These are phyloP conservation scores for Antheraea mylitta DNA, from an alignment of 1,140 invertebrate genomes.

Conservation along the genomic window DNA sequence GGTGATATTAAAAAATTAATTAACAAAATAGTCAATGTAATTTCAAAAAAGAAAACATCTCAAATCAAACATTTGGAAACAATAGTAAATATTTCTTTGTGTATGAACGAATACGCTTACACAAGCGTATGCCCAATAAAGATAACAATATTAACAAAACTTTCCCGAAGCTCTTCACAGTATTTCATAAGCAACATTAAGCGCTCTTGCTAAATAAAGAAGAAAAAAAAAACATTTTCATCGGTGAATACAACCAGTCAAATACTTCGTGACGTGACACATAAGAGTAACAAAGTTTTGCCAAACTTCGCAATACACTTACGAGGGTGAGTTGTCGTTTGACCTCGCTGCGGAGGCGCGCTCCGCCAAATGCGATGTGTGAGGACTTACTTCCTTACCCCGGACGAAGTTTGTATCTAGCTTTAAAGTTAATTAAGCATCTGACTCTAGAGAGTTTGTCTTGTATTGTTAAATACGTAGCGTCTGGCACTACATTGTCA, in stretches of 20 bases:
- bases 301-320: slow-evolving; percentile 48
- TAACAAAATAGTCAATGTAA: background rate
- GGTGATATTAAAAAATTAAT: background rate
- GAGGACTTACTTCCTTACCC: slow-evolving; percentile 27
- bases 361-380: slow-evolving; percentile 36
- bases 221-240: slow-evolving; percentile 32
- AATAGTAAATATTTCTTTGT: slow-evolving; percentile 1
- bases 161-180: slow-evolving; percentile 20
- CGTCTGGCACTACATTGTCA: slow-evolving; percentile 35
- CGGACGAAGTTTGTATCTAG: slow-evolving; percentile 39
- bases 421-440: slow-evolving; percentile 59
- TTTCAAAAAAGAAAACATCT: background rate
- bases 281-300: slow-evolving; percentile 30
- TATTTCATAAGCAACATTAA: slow-evolving; percentile 36
- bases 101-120: slow-evolving; percentile 4
- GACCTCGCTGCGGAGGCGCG: slow-evolving; percentile 35
- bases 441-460: slow-evolving; percentile 13
- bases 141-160: slow-evolving; percentile 25
- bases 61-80: background rate
- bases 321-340: slow-evolving; percentile 40
- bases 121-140: slow-evolving; percentile 21
- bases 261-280: slow-evolving; percentile 28
- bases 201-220: slow-evolving; percentile 33
- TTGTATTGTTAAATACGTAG: slow-evolving; percentile 35
- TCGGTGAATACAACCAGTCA: slow-evolving; percentile 22